Evolutionary conservation across 2,888 invertebrate species (phyloP).

Genomic region (Orchesella flavescens): DNA sequence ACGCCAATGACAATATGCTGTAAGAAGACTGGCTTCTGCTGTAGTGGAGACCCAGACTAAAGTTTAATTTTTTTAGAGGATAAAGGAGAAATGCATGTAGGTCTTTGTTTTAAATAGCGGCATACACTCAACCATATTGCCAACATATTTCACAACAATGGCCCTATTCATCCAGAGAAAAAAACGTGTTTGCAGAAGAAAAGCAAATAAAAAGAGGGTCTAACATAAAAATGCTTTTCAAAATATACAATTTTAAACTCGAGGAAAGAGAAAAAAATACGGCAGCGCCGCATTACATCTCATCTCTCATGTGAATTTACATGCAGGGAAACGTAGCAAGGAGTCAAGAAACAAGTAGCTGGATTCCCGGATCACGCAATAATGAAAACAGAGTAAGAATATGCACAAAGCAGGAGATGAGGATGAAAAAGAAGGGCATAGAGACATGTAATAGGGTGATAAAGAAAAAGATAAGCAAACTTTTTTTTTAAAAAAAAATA

Average conservation of each 20-base stretch:
- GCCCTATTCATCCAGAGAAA: slow-evolving; percentile 3
- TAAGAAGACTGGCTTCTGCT: no score
- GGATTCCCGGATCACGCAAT: neutral
- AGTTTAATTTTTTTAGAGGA: no score
- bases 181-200: neutral
- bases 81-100: no score
- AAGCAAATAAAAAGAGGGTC: slow-evolving; percentile 24
- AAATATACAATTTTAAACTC: slow-evolving; percentile 27
- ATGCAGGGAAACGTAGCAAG: neutral
- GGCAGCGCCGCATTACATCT: neutral
- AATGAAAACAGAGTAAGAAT: neutral
- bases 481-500: slow-evolving; percentile 5
- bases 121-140: no score
- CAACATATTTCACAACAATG: slow-evolving; percentile 36
- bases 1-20: no score
- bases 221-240: slow-evolving; percentile 41
- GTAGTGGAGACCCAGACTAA: no score
- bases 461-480: slow-evolving; percentile 24
- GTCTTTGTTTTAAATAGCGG: no score
- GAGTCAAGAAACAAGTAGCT: slow-evolving; percentile 8
- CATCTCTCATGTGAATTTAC: neutral
- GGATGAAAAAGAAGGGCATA: neutral
- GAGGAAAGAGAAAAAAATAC: neutral
- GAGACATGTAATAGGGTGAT: slow-evolving; percentile 1
- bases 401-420: neutral